Evolutionary conservation across 2,888 invertebrate genomes (phyloP).

Genomic region (Choreutis nemorana): DNA sequence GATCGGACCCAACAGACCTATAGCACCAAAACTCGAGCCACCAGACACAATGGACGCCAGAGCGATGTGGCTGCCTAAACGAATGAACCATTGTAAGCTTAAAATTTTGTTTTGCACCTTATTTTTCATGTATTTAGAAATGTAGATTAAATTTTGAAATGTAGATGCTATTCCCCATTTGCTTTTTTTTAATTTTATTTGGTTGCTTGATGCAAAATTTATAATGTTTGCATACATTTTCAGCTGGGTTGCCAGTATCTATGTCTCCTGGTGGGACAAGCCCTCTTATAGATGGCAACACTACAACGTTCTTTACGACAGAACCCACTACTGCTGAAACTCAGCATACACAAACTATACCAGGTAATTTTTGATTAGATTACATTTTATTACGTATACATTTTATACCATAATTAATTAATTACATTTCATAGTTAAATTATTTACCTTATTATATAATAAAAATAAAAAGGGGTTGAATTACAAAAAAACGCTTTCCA

Average conservation of each 20-base stretch:
- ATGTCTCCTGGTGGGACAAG: slow-evolving; percentile 55
- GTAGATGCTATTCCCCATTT: slow-evolving; percentile 13
- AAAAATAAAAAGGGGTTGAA: too few species aligned
- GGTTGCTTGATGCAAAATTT: slow-evolving; percentile 3
- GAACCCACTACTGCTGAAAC: slow-evolving; percentile 48
- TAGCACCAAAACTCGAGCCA: slow-evolving; percentile 68
- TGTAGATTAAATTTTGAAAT: slow-evolving; percentile 3
- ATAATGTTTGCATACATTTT: slow-evolving; percentile 14
- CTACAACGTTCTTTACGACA: slow-evolving; percentile 44
- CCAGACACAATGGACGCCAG: slow-evolving; percentile 68
- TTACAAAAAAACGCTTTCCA: too few species aligned
- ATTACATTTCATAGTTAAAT: too few species aligned
- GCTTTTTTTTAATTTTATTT: slow-evolving; percentile 5
- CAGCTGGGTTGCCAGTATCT: slow-evolving; percentile 54
- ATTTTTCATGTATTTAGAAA: slow-evolving; percentile 7
- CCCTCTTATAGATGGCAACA: slow-evolving; percentile 48
- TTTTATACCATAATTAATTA: too few species aligned
- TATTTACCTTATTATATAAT: too few species aligned
- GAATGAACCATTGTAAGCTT: slow-evolving; percentile 74
- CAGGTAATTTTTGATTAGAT: slow-evolving; percentile 23
- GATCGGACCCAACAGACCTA: slow-evolving; percentile 45
- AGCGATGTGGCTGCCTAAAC: slow-evolving; percentile 70
- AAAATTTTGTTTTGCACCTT: slow-evolving; percentile 25
- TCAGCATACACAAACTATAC: slow-evolving; percentile 45
- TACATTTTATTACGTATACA: neutral